phyloP scores from a whole-genome alignment of 2,113 vertebrate genomes.

The Paramisgurnus dabryanus region DNA sequence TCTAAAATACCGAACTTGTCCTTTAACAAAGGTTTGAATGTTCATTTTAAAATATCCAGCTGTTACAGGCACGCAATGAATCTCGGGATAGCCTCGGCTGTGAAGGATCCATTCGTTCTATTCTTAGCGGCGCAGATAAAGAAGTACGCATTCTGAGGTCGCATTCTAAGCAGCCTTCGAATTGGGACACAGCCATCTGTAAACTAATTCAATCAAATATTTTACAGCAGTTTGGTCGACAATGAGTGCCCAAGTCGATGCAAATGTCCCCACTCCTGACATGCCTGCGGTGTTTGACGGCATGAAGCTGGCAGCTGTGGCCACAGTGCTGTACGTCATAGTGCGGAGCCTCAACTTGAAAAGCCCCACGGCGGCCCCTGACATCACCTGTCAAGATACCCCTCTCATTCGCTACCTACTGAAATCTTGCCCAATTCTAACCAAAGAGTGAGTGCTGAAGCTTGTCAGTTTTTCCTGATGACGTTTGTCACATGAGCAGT shows the following conservation, averaged over 20 bases:
- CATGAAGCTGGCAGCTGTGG: conserved; percentile 90
- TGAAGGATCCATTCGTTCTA: no score
- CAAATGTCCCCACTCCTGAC: conserved; percentile 70
- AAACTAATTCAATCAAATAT: not conserved
- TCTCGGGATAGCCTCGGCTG: no score
- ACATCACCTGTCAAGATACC: conserved; percentile 84
- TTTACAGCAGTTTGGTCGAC: conserved; percentile 19
- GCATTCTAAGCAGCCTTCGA: no score
- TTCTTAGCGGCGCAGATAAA: no score
- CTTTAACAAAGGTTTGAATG: no score
- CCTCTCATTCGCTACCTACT: conserved; percentile 84
- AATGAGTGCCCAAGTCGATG: conserved; percentile 61
- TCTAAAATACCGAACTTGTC: no score
- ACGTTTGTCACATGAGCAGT: not conserved
- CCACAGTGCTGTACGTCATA: conserved; percentile 87
- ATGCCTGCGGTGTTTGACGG: conserved; percentile 93
- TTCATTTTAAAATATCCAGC: no score
- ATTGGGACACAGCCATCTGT: not conserved
- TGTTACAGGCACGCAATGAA: no score
- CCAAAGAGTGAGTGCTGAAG: conserved; percentile 87
- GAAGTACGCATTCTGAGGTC: no score
- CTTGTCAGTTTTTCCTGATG: not conserved
- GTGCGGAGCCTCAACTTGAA: conserved; percentile 93
- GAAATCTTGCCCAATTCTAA: conserved; percentile 88
- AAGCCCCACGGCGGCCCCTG: conserved; percentile 84